Evolutionary conservation across 2,888 invertebrate species (phyloP).

Genomic region (Lithodes maja): DNA sequence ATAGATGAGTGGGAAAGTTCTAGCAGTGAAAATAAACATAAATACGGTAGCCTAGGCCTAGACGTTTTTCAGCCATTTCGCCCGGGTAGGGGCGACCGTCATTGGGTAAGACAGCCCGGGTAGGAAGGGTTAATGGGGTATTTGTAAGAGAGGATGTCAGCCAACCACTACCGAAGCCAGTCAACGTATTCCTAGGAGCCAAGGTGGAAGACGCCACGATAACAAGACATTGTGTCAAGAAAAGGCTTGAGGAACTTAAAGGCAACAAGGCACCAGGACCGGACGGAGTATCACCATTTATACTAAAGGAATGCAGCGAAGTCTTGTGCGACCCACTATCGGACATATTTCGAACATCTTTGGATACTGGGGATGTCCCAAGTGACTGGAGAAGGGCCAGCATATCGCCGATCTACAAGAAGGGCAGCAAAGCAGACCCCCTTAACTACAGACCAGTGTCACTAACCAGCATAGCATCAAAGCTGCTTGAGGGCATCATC

Average conservation of each 20-base stretch:
- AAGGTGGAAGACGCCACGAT: neutral
- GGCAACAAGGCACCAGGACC: conserved; percentile 30
- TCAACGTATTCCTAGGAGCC: neutral
- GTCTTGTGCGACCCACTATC: conserved; percentile 2
- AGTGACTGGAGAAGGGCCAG: conserved; percentile 41
- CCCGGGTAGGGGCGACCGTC: too few species aligned
- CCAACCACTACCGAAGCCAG: neutral
- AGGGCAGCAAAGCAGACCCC: neutral
- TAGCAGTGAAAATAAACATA: too few species aligned
- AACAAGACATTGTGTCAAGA: neutral
- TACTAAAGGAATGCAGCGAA: neutral
- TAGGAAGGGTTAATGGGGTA: neutral
- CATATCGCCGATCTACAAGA: conserved; percentile 20
- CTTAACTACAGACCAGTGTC: too few species aligned
- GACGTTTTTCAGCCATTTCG: too few species aligned
- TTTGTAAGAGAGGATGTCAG: conserved; percentile 14
- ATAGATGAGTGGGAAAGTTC: too few species aligned
- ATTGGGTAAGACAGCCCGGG: too few species aligned
- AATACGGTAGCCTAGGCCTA: too few species aligned
- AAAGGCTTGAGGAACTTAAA: neutral
- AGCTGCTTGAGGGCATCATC: too few species aligned
- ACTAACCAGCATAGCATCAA: too few species aligned
- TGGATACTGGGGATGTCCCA: conserved; percentile 18
- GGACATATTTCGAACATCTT: neutral
- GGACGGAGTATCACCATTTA: neutral